Percentiles rank a stretch among this genome's conserved stretches.
Conservation (phyloP, 2,797 vertebrate species). For the Phrynocephalus vlangalii region DNA sequence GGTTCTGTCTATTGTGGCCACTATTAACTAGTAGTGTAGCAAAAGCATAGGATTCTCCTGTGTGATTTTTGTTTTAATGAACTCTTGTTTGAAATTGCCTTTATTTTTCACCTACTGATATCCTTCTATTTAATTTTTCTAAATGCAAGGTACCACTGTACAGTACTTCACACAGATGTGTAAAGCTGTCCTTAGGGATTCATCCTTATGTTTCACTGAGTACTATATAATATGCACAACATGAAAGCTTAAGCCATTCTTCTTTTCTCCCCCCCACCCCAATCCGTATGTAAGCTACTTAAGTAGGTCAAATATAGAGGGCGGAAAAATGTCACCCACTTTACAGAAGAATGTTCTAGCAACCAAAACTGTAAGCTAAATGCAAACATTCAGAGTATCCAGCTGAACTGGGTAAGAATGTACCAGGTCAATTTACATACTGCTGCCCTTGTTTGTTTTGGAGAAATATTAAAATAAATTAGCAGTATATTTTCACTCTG, state of each 20-base stretch:
- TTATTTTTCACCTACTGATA: not conserved
- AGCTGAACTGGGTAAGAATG: constrained; percentile 12
- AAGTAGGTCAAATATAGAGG: constrained; percentile 21
- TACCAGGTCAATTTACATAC: not conserved
- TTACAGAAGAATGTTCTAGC: constrained; percentile 9
- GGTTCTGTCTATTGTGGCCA: no score
- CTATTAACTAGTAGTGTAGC: not conserved
- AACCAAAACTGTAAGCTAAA: not conserved
- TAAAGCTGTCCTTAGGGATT: not conserved
- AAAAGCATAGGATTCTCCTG: not conserved
- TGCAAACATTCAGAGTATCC: not conserved
- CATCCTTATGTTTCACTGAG: not conserved
- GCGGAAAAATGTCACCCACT: not conserved
- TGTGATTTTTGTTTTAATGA: not conserved
- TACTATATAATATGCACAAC: not conserved
- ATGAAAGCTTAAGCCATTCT: not conserved
- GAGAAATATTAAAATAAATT: constrained; percentile 5
- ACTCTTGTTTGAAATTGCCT: not conserved
- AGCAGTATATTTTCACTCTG: constrained; percentile 1
- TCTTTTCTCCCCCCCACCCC: not conserved
- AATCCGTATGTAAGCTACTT: not conserved
- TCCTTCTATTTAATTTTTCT: not conserved
- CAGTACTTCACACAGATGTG: not conserved
- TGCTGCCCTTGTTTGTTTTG: constrained; percentile 1
- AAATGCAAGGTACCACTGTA: not conserved